phyloP scores from a whole-genome alignment of 2,113 vertebrate genomes.

The Recurvirostra avosetta region DNA sequence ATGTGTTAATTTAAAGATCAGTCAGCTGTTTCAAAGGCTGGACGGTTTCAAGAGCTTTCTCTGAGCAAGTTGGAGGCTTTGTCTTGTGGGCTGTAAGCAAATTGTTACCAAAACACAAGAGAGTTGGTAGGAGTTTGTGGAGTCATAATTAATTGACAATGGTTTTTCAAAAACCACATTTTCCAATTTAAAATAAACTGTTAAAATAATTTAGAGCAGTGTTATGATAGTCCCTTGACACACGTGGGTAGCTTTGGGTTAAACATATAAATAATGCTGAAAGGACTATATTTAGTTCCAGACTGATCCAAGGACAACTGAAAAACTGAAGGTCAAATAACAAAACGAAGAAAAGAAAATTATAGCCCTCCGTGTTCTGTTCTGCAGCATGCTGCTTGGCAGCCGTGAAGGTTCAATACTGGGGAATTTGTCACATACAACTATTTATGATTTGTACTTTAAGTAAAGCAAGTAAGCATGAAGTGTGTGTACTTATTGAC shows the following conservation, averaged over 20 bases:
- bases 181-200: slow-evolving; percentile 50
- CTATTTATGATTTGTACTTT: slow-evolving; percentile 54
- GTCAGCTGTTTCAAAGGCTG: slow-evolving; percentile 19
- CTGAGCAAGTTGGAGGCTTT: slow-evolving; percentile 31
- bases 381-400: slow-evolving; percentile 47
- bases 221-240: slow-evolving; percentile 42
- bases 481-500: neutral
- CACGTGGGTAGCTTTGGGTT: slow-evolving; percentile 30
- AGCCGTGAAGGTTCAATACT: slow-evolving; percentile 49
- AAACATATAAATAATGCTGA: slow-evolving; percentile 64
- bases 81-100: slow-evolving; percentile 28
- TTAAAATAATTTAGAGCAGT: slow-evolving; percentile 49
- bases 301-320: slow-evolving; percentile 51
- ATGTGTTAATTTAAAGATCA: slow-evolving; percentile 49
- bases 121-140: slow-evolving; percentile 27
- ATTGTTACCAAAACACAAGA: slow-evolving; percentile 50
- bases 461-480: slow-evolving; percentile 43
- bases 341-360: slow-evolving; percentile 61
- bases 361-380: slow-evolving; percentile 59
- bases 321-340: slow-evolving; percentile 68
- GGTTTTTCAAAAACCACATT: slow-evolving; percentile 19
- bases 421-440: slow-evolving; percentile 52
- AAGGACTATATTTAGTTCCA: slow-evolving; percentile 50
- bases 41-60: slow-evolving; percentile 40
- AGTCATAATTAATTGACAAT: slow-evolving; percentile 59